phyloP scores from a whole-genome alignment of 2,797 vertebrate species.

The Leucoraja ocellata region DNA sequence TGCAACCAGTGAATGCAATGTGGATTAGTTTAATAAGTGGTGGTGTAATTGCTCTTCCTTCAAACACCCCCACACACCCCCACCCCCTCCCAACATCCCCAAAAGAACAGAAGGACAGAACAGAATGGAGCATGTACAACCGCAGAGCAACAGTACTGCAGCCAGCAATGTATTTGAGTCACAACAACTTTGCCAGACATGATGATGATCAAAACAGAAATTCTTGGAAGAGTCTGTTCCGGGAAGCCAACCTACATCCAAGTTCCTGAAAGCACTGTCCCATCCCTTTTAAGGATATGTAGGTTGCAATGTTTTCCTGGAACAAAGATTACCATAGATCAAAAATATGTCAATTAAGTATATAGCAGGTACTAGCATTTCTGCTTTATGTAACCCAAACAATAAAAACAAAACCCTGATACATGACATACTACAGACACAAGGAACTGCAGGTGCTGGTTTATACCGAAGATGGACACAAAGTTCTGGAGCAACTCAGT shows the following conservation, averaged over 20 bases:
- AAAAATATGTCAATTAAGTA: neutral
- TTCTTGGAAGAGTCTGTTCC: slow-evolving; percentile 6
- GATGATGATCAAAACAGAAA: neutral
- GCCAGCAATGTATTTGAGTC: neutral
- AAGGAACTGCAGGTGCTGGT: too few species aligned
- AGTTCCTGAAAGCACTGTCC: neutral
- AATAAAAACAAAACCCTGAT: neutral
- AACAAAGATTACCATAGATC: neutral
- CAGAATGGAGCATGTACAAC: neutral
- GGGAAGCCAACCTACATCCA: slow-evolving; percentile 1
- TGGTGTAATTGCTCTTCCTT: too few species aligned
- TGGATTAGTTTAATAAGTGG: too few species aligned
- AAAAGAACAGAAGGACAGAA: neutral
- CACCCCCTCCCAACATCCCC: too few species aligned
- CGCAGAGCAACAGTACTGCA: neutral
- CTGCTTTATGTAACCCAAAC: neutral
- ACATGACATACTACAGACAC: too few species aligned
- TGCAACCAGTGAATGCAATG: too few species aligned
- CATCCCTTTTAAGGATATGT: neutral
- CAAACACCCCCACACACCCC: too few species aligned
- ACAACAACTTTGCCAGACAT: neutral
- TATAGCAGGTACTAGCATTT: neutral
- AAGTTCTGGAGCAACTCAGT: too few species aligned
- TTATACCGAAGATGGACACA: too few species aligned
- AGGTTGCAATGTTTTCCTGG: slow-evolving; percentile 4